Conservation (phyloP, 2,113 vertebrate genomes). For the Aegithalos caudatus region DNA sequence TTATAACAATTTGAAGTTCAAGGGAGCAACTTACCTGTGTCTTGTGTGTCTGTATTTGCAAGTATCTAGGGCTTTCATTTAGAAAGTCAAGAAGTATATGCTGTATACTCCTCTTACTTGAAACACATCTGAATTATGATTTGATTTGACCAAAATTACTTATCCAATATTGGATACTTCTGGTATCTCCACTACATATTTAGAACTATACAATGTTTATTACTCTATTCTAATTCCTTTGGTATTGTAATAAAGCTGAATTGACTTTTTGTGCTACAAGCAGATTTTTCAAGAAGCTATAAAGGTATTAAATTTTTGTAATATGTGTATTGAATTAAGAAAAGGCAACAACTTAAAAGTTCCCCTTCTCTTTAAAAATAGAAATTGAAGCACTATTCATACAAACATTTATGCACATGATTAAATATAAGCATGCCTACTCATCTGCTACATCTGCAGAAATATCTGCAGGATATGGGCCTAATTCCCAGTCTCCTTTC, state of each 20-base stretch:
- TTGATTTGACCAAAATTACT: neutral
- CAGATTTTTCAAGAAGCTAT: neutral
- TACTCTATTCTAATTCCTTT: neutral
- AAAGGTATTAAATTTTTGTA: neutral
- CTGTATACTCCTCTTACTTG: neutral
- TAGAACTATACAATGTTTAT: neutral
- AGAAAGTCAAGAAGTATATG: neutral
- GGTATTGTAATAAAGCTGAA: neutral
- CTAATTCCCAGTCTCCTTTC: constrained; percentile 1
- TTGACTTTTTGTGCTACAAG: neutral
- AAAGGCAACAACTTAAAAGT: neutral
- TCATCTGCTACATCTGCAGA: neutral
- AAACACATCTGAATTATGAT: neutral
- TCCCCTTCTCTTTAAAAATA: neutral
- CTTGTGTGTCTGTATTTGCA: neutral
- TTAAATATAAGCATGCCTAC: neutral
- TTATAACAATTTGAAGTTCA: neutral
- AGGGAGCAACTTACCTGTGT: neutral
- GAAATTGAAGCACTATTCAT: neutral
- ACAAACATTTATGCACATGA: neutral
- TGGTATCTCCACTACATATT: neutral
- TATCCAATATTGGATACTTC: neutral
- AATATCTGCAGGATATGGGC: neutral
- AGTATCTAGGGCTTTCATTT: neutral
- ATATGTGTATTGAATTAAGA: neutral